Percentiles rank a stretch among this genome's conserved stretches.
Evolutionary conservation across 2,113 vertebrate genomes (phyloP).

Genomic region (Pteropus alecto): DNA sequence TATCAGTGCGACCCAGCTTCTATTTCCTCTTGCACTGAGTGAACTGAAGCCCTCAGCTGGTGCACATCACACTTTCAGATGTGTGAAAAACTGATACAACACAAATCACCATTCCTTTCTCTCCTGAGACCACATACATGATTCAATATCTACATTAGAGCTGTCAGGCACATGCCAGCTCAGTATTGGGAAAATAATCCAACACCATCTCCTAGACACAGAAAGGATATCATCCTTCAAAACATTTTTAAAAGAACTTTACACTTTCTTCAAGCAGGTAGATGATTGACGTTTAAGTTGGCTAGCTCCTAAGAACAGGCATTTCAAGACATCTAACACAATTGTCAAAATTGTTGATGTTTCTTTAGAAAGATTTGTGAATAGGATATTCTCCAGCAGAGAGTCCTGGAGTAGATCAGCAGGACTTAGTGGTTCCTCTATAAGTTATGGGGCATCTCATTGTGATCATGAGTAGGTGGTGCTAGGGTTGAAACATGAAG

Average conservation of each 20-base stretch:
- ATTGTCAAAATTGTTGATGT: background rate
- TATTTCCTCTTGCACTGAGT: slow-evolving; percentile 74
- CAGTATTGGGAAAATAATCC: slow-evolving; percentile 51
- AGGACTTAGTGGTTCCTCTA: background rate
- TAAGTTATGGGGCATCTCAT: background rate
- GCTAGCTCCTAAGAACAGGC: background rate
- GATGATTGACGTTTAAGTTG: background rate
- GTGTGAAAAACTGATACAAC: slow-evolving; percentile 62
- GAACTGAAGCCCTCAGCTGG: slow-evolving; percentile 77
- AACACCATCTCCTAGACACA: background rate
- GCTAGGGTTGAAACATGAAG: background rate
- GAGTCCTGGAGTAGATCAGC: background rate
- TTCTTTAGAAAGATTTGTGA: background rate
- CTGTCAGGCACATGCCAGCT: slow-evolving; percentile 53
- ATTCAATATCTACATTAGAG: background rate
- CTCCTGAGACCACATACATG: slow-evolving; percentile 37
- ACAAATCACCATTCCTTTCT: slow-evolving; percentile 27
- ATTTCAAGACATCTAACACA: background rate
- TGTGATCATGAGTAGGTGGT: background rate
- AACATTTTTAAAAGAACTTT: background rate
- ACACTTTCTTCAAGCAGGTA: background rate
- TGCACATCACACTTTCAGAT: slow-evolving; percentile 16
- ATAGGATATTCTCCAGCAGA: background rate
- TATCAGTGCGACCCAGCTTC: slow-evolving; percentile 61
- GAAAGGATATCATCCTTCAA: background rate